A percentile compares a stretch with the other conserved stretches of the same genome.
Evolutionary conservation across 1,140 invertebrate genomes (phyloP).

Genomic region (Nasonia vitripennis): DNA sequence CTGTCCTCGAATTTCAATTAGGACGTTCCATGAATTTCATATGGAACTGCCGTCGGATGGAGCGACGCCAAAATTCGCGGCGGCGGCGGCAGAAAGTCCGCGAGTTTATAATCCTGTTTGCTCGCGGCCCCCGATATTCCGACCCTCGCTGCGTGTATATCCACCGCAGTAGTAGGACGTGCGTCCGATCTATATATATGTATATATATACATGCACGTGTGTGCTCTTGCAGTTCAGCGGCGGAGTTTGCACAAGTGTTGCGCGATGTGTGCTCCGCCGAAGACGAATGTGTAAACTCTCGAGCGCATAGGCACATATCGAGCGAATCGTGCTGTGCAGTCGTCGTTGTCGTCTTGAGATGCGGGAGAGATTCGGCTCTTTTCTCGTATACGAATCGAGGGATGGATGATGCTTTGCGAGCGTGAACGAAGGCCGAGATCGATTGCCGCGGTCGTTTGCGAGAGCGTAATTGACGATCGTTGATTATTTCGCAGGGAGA

Average conservation of each 20-base stretch:
- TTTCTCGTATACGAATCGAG: no score
- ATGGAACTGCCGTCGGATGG: constrained; percentile 31
- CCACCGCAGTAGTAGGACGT: not conserved
- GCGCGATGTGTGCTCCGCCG: not conserved
- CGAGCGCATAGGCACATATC: not conserved
- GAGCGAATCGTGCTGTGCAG: no score
- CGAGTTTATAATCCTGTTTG: constrained; percentile 48
- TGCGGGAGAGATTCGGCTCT: no score
- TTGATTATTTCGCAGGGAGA: no score
- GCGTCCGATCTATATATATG: not conserved
- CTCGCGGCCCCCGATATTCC: not conserved
- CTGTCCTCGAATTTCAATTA: constrained; percentile 54
- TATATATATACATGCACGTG: not conserved
- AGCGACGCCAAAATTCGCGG: constrained; percentile 50
- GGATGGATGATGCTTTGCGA: no score
- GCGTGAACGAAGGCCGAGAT: no score
- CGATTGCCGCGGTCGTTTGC: no score
- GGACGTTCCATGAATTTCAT: constrained; percentile 51
- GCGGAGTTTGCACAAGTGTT: not conserved
- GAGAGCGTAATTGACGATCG: no score
- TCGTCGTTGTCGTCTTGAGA: no score
- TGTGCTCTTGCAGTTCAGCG: not conserved
- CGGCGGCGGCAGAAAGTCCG: constrained; percentile 2
- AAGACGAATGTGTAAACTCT: not conserved
- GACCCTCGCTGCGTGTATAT: not conserved